phyloP scores from a whole-genome alignment of 2,113 vertebrate genomes.

The Aegotheles bennettii region DNA sequence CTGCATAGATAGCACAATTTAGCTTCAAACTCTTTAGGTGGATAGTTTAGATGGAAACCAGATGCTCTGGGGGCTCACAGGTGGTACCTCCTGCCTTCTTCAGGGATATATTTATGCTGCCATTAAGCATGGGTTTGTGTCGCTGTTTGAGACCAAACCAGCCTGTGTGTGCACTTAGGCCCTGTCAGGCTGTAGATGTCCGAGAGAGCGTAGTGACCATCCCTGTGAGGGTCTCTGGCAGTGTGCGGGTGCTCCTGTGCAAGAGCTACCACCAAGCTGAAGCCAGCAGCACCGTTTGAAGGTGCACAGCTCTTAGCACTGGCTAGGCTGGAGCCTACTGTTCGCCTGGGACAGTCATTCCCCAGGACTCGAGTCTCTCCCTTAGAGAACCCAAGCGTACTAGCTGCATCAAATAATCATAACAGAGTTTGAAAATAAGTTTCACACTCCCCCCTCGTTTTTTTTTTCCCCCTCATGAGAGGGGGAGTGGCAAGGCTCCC shows the following conservation, averaged over 20 bases:
- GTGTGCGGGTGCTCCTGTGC: neutral
- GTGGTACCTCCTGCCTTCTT: neutral
- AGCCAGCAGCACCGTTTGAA: neutral
- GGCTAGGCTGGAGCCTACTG: neutral
- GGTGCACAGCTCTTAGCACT: neutral
- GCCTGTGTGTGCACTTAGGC: neutral
- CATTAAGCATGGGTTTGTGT: neutral
- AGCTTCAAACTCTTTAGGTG: neutral
- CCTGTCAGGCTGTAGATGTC: neutral
- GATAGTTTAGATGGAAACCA: neutral
- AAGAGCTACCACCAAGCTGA: neutral
- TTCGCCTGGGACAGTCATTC: neutral
- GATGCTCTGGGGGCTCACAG: neutral
- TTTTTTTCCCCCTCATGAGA: slow-evolving; percentile 8
- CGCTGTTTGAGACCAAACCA: neutral
- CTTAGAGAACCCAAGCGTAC: neutral
- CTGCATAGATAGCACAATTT: neutral
- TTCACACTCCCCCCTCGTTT: slow-evolving; percentile 15
- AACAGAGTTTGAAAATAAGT: slow-evolving; percentile 32
- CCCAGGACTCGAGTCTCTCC: neutral
- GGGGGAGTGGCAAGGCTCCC: slow-evolving; percentile 43
- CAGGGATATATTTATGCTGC: neutral
- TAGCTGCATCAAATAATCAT: neutral
- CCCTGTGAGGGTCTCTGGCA: neutral
- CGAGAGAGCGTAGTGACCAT: neutral